These are phyloP conservation scores for Pterocles orientalis DNA, from an alignment of 2,113 vertebrate species.

Conservation along the genomic window DNA sequence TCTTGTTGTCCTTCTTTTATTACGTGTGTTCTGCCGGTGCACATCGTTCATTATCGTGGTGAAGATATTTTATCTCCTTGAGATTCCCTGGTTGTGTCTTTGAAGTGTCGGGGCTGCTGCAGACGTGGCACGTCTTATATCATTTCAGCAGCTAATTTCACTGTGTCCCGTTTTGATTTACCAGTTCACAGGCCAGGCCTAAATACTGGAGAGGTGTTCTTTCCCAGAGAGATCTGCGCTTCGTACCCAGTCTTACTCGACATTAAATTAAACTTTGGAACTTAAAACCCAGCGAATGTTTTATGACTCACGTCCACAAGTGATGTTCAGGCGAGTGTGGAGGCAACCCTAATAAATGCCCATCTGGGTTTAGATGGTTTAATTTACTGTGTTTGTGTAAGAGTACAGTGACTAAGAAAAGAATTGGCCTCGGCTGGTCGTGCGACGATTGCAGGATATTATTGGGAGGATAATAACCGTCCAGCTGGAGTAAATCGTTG, in stretches of 20 bases:
- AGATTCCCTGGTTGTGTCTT: not conserved
- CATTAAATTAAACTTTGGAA: not conserved
- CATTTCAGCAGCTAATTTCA: not conserved
- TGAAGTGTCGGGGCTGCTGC: not conserved
- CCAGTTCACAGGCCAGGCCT: not conserved
- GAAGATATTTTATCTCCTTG: slow-evolving; percentile 14
- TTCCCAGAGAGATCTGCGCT: rapidly evolving
- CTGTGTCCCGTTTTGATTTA: not conserved
- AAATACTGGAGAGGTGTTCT: not conserved
- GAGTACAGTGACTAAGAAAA: not conserved
- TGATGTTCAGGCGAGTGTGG: not conserved
- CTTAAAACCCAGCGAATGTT: not conserved
- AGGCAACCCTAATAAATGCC: not conserved
- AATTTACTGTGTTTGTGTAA: slow-evolving; percentile 26
- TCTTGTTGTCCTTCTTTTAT: slow-evolving; percentile 49
- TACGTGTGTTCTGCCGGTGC: not conserved
- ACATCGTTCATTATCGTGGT: not conserved
- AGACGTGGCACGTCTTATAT: not conserved
- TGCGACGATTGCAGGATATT: not conserved
- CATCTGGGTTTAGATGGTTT: not conserved
- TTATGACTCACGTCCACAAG: not conserved
- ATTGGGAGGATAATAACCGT: not conserved
- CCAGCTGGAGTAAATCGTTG: slow-evolving; percentile 6
- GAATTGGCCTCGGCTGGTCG: not conserved
- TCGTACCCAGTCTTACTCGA: not conserved